These are phyloP conservation scores for Tipula lateralis DNA, from an alignment of 2,888 invertebrate genomes.

Conservation along the genomic window DNA sequence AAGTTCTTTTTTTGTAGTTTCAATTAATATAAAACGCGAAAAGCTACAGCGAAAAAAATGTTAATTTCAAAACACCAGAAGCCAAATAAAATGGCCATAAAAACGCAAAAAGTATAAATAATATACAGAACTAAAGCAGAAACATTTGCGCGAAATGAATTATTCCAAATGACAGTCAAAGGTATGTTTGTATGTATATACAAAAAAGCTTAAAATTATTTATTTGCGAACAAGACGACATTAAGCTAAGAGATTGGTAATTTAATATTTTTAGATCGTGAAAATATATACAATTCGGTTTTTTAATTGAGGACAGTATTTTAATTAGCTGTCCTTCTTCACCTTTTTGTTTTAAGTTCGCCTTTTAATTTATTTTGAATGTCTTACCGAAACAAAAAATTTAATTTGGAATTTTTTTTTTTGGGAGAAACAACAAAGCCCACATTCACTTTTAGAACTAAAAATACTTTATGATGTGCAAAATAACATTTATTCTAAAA, in stretches of 20 bases:
- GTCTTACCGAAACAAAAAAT: not conserved
- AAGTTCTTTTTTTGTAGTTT: not conserved
- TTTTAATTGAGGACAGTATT: conserved; percentile 6
- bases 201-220: not conserved
- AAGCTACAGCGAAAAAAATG: not conserved
- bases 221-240: not conserved
- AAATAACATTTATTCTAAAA: not conserved
- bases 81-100: conserved; percentile 1
- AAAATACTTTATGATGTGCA: conserved; percentile 27
- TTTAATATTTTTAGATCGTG: not conserved
- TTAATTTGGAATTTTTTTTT: not conserved
- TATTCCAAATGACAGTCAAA: not conserved
- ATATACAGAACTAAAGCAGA: not conserved
- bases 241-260: not conserved
- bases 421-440: not conserved
- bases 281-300: not conserved
- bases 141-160: not conserved
- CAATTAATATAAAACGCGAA: not conserved
- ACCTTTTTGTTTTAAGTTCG: not conserved
- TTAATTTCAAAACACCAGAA: conserved; percentile 12
- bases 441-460: not conserved
- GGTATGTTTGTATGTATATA: not conserved
- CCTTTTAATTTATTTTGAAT: not conserved
- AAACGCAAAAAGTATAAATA: not conserved
- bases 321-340: not conserved